phyloP scores from a whole-genome alignment of 2,888 invertebrate species.

The Andrena dorsata region DNA sequence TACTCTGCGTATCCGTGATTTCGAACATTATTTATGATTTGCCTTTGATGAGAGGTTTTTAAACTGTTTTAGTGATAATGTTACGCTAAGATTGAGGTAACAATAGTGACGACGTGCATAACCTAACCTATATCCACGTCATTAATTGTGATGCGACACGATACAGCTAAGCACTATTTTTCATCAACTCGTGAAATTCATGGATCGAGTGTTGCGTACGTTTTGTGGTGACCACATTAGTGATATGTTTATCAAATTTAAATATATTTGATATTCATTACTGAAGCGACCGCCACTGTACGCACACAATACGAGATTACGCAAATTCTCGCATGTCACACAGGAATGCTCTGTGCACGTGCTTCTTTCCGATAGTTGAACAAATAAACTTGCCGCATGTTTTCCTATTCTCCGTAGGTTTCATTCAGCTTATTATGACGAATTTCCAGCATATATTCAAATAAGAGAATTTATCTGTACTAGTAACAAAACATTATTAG shows the following conservation, averaged over 20 bases:
- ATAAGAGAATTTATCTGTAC: too few relatives aligned
- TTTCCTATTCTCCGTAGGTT: too few relatives aligned
- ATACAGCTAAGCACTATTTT: slow-evolving; percentile 41
- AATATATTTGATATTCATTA: slow-evolving; percentile 17
- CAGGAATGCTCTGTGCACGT: not conserved
- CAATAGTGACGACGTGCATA: slow-evolving; percentile 52
- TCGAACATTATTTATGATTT: slow-evolving; percentile 89
- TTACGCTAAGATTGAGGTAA: slow-evolving; percentile 34
- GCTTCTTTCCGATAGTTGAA: not conserved
- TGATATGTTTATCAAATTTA: slow-evolving; percentile 16
- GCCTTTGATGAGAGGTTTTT: slow-evolving; percentile 7
- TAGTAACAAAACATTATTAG: too few relatives aligned
- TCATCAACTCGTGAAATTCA: slow-evolving; percentile 35
- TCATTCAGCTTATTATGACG: too few relatives aligned
- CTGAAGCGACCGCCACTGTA: slow-evolving; percentile 16
- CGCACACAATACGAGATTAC: not conserved
- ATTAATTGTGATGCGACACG: slow-evolving; percentile 72
- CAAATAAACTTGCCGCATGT: too few relatives aligned
- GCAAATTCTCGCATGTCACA: not conserved
- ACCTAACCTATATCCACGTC: slow-evolving; percentile 82
- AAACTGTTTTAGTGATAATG: slow-evolving; percentile 30
- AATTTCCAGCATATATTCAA: too few relatives aligned
- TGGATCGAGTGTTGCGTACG: slow-evolving; percentile 13
- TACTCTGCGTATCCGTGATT: slow-evolving; percentile 94
- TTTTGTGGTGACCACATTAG: not conserved